Base-by-base conservation (phyloP, 2,888 invertebrate genomes). In the Salticus scenicus region DNA sequence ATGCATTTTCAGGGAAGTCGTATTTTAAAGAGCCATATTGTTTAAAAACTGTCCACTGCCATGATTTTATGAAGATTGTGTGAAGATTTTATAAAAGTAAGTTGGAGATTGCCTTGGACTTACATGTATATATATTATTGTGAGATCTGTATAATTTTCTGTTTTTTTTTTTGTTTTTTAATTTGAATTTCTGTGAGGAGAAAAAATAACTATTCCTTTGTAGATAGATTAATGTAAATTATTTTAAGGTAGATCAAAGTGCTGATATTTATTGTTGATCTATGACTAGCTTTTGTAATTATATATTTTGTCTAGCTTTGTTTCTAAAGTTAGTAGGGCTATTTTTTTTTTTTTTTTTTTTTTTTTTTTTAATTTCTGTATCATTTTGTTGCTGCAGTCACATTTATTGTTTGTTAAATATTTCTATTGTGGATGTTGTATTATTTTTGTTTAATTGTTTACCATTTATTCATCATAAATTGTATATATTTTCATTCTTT, bases 1-100 rank as follows among this genome's bases (percentile, higher is more conserved):
- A 42, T 37, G 28, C 42, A 70, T 28, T 74, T 81, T 81, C 81
- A 74, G 81, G 81, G 69, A 81, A 73, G 51, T 51, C 20, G 10
- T 20, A 64, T 51, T 47, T 57, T 28, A 31, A 33, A 33, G 47
- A 70, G 74, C 74, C 41, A 33, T 67, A 30, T n/a, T 33, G 27
- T 74, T 63, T 74, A 76, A 64, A 41, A 42, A 72, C 37, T 82
- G 71, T 33, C 74, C 73, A 67, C 57, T 73, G 66, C 77, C 76
- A 67, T 71, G 64, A 76, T 64, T 81, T 81, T 81, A 42, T n/a
- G 24, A 70, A 17, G 70, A 42, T 24, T 24, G 24, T 70, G 70
- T 42, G 12, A 28, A 70, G 70, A 70, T 70, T 70, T 70, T 70
- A 70, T 70, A 70, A 37, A 42, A 28, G 41, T 69, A 69, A 10